A percentile compares a stretch with the other conserved stretches of the same genome.
These are phyloP conservation scores for Conops quadrifasciatus DNA, from an alignment of 2,888 invertebrate species.

Conservation along the genomic window DNA sequence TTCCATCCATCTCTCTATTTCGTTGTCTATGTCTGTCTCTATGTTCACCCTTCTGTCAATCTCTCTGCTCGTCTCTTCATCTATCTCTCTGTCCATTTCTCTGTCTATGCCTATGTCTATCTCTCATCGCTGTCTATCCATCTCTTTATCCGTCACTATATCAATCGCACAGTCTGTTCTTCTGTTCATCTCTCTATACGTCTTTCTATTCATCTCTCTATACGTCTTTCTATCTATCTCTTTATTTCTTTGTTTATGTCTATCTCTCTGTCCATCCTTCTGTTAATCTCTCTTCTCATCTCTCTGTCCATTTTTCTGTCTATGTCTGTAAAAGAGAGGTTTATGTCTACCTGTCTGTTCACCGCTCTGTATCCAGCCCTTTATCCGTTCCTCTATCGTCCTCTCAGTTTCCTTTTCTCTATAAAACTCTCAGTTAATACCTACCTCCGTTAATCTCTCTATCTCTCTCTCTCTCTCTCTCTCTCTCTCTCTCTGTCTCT, in stretches of 20 bases:
- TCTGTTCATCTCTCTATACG: not conserved
- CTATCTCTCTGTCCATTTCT: not conserved
- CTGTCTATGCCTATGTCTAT: not conserved
- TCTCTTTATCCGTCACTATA: not conserved
- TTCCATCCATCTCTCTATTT: not conserved
- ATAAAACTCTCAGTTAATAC: no score
- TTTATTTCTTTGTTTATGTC: not conserved
- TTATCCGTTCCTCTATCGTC: not conserved
- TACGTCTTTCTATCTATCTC: not conserved
- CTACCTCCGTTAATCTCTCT: no score
- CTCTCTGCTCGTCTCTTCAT: not conserved
- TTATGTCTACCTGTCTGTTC: not conserved
- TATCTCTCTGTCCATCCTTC: no score
- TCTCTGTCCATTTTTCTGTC: constrained; percentile 3
- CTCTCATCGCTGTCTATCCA: not conserved
- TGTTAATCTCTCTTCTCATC: not conserved
- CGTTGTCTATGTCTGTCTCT: not conserved
- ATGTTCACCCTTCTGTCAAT: no score
- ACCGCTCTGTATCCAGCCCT: not conserved
- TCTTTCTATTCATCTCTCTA: not conserved
- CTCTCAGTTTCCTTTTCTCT: no score
- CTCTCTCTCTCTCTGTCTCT: no score
- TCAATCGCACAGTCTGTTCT: no score
- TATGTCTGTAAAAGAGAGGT: not conserved
- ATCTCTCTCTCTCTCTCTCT: no score